Evolutionary conservation across 2,888 invertebrate species (phyloP), one percentile per base, ranked within the genome.

Genomic region (Diarsia rubi): DNA sequence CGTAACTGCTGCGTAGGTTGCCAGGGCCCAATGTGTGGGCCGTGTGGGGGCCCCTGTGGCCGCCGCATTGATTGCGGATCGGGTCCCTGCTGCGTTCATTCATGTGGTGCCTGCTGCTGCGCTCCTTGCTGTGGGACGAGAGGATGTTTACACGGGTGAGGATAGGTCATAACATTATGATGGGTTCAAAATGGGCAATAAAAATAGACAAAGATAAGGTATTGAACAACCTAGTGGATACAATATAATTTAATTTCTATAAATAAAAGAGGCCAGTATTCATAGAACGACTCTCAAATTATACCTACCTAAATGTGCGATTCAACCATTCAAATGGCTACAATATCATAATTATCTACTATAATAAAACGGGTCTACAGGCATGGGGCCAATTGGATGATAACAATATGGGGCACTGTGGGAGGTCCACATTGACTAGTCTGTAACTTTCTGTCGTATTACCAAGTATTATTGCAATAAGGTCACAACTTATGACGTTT

Each of bases 1-100:
- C 91, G 94, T n/a, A 95, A 95, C 83, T 95, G 95, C 81, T 96
- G 95, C 67, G 84, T 91, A 12, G 94, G 95, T 5, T 95, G 95
- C 82, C 95, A 95, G 76, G 95, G 94, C 16, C 91, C 92, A 0
- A 90, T 93, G 91, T 63, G 79, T 0, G 93, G 94, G 0, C 95
- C 94, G 0, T 95, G 69, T 9, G 19, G 75, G 64, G 94, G 95
- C 0, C 87, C 92, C 0, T 75, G 84, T 37, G 88, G 91, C 0
- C 66, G 73, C 12, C 91, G 94, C 37, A 66, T 68, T 16, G 93
- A 94, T 74, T 86, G 88, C 60, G 86, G 89, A 11, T 60, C 84
- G 16, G 95, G 95, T 0, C 95, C 95, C 0, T 93, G 94, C 81
- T 95, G 95, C 76, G 90, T 91, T 16, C 93, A 94, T 77, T 86